These are phyloP conservation scores for Micronycteris hirsuta DNA, from an alignment of 2,113 vertebrate species.

Conservation along the genomic window DNA sequence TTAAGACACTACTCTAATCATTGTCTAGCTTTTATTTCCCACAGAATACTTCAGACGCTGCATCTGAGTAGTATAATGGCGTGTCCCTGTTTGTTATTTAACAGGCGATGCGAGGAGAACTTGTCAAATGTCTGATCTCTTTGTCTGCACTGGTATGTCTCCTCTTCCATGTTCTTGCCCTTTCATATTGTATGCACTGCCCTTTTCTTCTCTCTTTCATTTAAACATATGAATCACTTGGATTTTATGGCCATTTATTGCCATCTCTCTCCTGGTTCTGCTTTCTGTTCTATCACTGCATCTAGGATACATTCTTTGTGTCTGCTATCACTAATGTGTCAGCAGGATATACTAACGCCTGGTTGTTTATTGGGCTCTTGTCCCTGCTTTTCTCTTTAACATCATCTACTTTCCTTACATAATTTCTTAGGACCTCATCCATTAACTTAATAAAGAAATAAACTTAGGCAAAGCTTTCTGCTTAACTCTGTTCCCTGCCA, in stretches of 20 bases:
- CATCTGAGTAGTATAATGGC: neutral
- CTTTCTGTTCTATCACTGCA: constrained; percentile 11
- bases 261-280: constrained; percentile 3
- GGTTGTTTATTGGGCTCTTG: constrained; percentile 5
- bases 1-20: neutral
- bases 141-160: neutral
- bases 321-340: constrained; percentile 12
- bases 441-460: constrained; percentile 38
- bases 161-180: neutral
- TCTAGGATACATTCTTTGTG: neutral
- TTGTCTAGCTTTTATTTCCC: neutral
- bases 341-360: neutral
- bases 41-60: neutral
- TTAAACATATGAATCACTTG: constrained; percentile 29
- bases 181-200: neutral
- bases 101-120: neutral
- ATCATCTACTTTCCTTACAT: neutral
- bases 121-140: neutral
- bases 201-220: neutral
- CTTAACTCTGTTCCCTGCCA: neutral
- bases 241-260: constrained; percentile 25
- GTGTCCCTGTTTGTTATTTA: neutral
- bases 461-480: constrained; percentile 3
- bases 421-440: neutral
- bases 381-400: constrained; percentile 26